Conservation (phyloP, 2,888 invertebrate genomes). For the Cotesia congregata region DNA sequence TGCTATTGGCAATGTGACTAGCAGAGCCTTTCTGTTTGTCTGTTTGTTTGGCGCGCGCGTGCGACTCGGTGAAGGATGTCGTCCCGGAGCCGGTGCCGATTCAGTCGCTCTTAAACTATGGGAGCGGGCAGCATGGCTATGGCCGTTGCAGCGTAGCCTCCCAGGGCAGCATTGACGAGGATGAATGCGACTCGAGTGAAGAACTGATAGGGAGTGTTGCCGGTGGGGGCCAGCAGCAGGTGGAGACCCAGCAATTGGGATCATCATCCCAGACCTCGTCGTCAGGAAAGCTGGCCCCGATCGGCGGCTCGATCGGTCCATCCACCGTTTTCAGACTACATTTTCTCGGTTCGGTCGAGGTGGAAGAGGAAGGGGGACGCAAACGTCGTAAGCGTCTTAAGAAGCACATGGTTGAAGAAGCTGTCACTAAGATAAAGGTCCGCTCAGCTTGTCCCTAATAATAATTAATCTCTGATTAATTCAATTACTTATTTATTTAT, state of each 20-base stretch:
- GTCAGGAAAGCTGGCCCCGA: constrained; percentile 60
- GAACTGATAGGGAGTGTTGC: constrained; percentile 67
- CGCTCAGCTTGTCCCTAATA: constrained; percentile 61
- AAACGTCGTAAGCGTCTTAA: constrained; percentile 83
- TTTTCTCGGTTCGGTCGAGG: constrained; percentile 88
- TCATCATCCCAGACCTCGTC: constrained; percentile 17
- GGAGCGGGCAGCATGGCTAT: constrained; percentile 64
- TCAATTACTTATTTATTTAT: constrained; percentile 26
- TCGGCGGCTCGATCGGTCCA: constrained; percentile 61
- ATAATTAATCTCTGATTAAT: constrained; percentile 16
- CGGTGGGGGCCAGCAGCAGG: constrained; percentile 58
- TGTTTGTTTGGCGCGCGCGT: constrained; percentile 66
- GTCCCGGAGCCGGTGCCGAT: constrained; percentile 58
- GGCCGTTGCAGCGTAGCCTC: constrained; percentile 67
- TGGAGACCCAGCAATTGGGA: constrained; percentile 29
- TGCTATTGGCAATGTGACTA: constrained; percentile 66
- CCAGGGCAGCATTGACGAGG: constrained; percentile 68
- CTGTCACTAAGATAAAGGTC: constrained; percentile 90
- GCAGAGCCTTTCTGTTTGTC: constrained; percentile 67
- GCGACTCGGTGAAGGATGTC: constrained; percentile 57
- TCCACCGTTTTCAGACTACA: constrained; percentile 83
- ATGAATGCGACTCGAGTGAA: constrained; percentile 69
- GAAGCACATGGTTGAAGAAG: constrained; percentile 91
- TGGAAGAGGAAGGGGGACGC: constrained; percentile 82
- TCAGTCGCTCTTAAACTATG: constrained; percentile 68